Conservation (phyloP, 2,113 vertebrate genomes). For the Protobothrops mucrosquamatus region DNA sequence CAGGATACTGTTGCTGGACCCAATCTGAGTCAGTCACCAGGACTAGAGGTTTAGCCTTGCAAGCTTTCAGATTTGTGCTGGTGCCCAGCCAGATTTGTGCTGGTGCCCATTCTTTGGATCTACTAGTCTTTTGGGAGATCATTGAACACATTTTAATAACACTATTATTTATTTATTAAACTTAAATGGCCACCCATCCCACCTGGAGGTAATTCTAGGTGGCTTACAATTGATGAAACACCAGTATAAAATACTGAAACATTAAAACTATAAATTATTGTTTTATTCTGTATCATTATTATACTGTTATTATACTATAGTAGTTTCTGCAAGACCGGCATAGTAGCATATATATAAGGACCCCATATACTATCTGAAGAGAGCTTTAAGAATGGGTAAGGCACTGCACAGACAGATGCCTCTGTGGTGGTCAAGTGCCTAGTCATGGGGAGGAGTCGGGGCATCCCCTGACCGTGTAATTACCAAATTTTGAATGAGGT, state of each 20-base stretch:
- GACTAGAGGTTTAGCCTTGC: too few relatives aligned
- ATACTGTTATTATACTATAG: not conserved
- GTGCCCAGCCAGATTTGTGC: too few relatives aligned
- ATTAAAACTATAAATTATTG: not conserved
- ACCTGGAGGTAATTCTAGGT: not conserved
- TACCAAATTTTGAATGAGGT: not conserved
- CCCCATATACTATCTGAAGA: too few relatives aligned
- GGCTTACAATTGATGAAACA: not conserved
- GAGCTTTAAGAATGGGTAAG: not conserved
- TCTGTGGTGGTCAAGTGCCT: not conserved
- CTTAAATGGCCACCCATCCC: not conserved
- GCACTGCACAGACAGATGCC: not conserved
- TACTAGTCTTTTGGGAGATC: not conserved
- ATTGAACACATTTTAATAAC: not conserved
- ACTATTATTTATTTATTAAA: not conserved
- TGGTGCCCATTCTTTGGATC: too few relatives aligned
- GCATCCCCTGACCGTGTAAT: not conserved
- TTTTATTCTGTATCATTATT: not conserved
- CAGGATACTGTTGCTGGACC: too few relatives aligned
- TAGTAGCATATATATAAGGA: too few relatives aligned
- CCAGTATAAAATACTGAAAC: not conserved
- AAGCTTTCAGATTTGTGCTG: too few relatives aligned
- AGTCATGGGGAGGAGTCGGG: not conserved
- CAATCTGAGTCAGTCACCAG: too few relatives aligned
- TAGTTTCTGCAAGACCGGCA: not conserved